Percentiles rank a stretch among this genome's conserved stretches.
These are phyloP conservation scores for Xestia xanthographa DNA, from an alignment of 2,888 invertebrate species.

Conservation along the genomic window DNA sequence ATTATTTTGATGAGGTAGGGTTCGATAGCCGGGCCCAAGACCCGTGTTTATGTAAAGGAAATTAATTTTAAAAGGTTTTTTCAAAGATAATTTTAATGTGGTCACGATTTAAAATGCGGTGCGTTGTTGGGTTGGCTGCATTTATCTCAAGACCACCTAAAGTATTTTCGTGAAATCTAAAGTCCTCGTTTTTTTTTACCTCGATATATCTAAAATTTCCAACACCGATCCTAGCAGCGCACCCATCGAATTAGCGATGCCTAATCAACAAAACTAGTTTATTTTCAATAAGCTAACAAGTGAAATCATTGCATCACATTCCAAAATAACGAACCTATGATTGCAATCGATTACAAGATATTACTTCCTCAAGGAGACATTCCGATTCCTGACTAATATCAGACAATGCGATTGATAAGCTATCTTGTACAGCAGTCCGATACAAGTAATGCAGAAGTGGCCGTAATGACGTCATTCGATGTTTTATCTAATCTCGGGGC, in stretches of 20 bases:
- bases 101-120: constrained; percentile 32
- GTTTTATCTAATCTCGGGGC: constrained; percentile 52
- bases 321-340: constrained; percentile 7
- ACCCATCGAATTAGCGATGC: background rate
- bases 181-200: background rate
- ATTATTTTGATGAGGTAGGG: constrained; percentile 66
- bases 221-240: background rate
- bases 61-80: constrained; percentile 55
- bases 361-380: constrained; percentile 58
- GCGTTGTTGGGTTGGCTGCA: background rate
- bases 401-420: constrained; percentile 68
- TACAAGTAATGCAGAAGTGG: constrained; percentile 53
- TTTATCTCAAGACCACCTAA: background rate
- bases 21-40: constrained; percentile 54
- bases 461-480: constrained; percentile 53
- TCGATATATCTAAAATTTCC: background rate
- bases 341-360: constrained; percentile 46
- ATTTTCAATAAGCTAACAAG: background rate
- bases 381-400: constrained; percentile 62
- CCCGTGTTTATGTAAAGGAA: constrained; percentile 41
- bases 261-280: background rate
- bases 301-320: constrained; percentile 11
- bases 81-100: constrained; percentile 16
- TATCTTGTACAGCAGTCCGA: constrained; percentile 30
- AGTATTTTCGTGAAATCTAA: background rate